Conservation (phyloP, 2,113 vertebrate species). For the Dicaeum eximium region DNA sequence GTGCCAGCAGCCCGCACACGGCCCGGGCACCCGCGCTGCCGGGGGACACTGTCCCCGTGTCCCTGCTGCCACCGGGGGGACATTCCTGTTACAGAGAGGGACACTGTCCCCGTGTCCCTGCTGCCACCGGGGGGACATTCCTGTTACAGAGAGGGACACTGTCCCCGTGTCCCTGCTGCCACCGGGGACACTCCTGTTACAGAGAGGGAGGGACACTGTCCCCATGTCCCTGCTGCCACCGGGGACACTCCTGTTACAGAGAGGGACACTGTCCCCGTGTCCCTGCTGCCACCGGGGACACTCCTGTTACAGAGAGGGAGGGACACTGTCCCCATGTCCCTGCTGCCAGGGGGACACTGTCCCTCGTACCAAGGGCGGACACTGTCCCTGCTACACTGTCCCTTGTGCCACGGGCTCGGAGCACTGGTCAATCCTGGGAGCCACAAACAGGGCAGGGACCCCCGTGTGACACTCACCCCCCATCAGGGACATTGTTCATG, state of each 20-base stretch:
- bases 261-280: no score
- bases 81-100: background rate
- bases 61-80: background rate
- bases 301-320: no score
- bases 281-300: no score
- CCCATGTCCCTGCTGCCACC: background rate
- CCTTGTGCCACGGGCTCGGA: background rate
- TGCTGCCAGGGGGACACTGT: no score
- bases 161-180: background rate
- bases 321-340: background rate
- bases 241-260: background rate
- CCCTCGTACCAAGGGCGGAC: no score
- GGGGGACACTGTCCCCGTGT: background rate
- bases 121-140: background rate
- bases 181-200: background rate
- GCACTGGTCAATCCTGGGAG: background rate
- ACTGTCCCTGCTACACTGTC: background rate
- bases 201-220: background rate
- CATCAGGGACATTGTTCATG: background rate
- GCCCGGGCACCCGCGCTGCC: background rate
- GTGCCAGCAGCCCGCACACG: background rate
- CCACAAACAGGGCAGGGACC: background rate
- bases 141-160: background rate
- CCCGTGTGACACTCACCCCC: background rate
- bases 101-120: background rate